Evolutionary conservation across 2,113 vertebrate genomes (phyloP).

Genomic region (Heterotilapia buettikoferi): DNA sequence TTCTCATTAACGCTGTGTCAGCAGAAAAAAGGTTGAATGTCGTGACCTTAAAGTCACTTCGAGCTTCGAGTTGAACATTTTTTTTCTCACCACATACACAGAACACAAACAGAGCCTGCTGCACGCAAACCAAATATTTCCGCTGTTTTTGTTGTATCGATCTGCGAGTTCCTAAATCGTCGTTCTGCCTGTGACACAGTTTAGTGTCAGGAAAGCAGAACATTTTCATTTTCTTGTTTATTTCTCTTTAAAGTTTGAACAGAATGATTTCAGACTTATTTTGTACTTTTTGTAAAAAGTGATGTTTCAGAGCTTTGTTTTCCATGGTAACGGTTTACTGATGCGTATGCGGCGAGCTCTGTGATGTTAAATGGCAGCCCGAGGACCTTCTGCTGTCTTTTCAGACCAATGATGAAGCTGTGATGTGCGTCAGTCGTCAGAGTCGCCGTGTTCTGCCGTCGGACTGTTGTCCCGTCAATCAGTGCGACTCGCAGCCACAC

Average conservation of each 20-base stretch:
- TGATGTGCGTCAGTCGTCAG: background rate
- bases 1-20: background rate
- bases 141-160: background rate
- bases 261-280: background rate
- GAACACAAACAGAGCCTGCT: background rate
- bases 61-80: background rate
- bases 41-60: background rate
- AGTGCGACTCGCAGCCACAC: background rate
- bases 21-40: background rate
- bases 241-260: background rate
- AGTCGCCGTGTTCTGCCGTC: background rate
- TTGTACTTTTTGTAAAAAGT: background rate
- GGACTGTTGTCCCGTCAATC: background rate
- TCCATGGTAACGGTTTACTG: background rate
- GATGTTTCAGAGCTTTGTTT: background rate
- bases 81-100: background rate
- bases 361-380: background rate
- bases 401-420: background rate
- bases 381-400: background rate
- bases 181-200: background rate
- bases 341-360: background rate
- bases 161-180: background rate
- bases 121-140: background rate
- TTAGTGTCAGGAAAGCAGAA: background rate
- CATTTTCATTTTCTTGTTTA: background rate